Percentiles rank a stretch among this genome's conserved stretches.
Evolutionary conservation across 1,140 invertebrate genomes (phyloP).

Genomic region (Brevipalpus yothersi): DNA sequence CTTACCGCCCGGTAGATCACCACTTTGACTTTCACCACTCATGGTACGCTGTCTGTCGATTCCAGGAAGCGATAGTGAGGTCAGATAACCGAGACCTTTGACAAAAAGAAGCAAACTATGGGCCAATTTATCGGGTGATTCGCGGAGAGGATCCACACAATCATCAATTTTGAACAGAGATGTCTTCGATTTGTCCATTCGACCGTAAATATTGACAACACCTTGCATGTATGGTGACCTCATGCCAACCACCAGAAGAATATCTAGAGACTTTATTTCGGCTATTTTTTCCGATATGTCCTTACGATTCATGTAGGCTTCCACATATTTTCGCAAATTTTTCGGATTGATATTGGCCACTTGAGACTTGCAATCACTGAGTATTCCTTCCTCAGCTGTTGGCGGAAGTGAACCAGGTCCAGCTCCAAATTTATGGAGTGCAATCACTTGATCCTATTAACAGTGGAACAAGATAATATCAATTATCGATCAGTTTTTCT

Average conservation of each 20-base stretch:
- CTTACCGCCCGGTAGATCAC: background rate
- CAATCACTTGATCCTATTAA: background rate
- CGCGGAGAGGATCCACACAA: constrained; percentile 48
- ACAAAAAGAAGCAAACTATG: constrained; percentile 16
- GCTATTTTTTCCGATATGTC: constrained; percentile 12
- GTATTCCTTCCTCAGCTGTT: background rate
- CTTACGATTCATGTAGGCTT: constrained; percentile 41
- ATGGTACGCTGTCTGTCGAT: constrained; percentile 14
- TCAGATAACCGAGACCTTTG: constrained; percentile 13
- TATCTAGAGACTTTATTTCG: background rate
- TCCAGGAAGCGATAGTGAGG: constrained; percentile 15
- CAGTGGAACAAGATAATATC: no score
- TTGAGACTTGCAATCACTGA: background rate
- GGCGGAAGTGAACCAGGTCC: background rate
- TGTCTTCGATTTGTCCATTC: constrained; percentile 49
- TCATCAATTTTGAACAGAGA: constrained; percentile 56
- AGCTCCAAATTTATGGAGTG: background rate
- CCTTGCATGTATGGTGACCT: constrained; percentile 49
- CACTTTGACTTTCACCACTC: background rate
- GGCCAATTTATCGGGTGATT: constrained; percentile 26
- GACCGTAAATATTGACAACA: constrained; percentile 36
- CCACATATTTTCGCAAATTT: constrained; percentile 56
- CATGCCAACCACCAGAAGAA: constrained; percentile 28
- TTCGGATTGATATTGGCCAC: background rate
- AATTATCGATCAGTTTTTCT: no score